phyloP scores from a whole-genome alignment of 2,113 vertebrate genomes.

The Callorhinus ursinus region DNA sequence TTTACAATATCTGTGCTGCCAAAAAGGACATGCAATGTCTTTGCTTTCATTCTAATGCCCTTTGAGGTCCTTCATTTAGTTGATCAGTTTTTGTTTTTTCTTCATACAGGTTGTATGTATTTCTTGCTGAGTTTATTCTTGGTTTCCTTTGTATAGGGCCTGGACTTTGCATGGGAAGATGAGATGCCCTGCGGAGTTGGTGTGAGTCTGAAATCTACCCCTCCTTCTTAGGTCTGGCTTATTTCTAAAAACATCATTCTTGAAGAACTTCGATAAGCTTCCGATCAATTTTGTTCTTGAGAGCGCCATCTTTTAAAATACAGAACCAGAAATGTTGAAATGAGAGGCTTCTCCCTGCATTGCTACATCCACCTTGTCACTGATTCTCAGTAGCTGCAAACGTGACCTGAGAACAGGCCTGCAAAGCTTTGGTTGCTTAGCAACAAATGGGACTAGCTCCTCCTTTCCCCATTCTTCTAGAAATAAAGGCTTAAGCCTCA shows the following conservation, averaged over 20 bases:
- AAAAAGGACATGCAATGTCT: not conserved
- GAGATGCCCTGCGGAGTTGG: not conserved
- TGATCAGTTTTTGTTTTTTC: not conserved
- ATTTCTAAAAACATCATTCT: constrained; percentile 35
- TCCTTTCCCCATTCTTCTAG: constrained; percentile 76
- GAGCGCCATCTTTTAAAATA: constrained; percentile 28
- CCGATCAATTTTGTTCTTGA: constrained; percentile 24
- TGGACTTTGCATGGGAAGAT: not conserved
- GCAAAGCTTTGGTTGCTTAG: constrained; percentile 75
- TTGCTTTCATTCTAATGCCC: not conserved
- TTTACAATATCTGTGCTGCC: not conserved
- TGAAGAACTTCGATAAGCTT: constrained; percentile 44
- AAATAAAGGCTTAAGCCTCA: constrained; percentile 76
- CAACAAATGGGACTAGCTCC: constrained; percentile 78
- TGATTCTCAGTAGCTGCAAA: constrained; percentile 70
- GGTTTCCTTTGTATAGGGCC: not conserved
- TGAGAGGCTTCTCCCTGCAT: constrained; percentile 31
- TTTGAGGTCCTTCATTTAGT: not conserved
- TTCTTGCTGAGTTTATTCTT: constrained; percentile 34
- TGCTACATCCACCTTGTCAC: constrained; percentile 69
- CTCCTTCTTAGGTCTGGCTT: not conserved
- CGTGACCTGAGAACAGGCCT: constrained; percentile 59
- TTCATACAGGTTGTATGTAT: not conserved
- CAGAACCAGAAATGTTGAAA: constrained; percentile 57
- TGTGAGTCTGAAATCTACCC: constrained; percentile 47